Base-by-base conservation (phyloP, 2,797 vertebrate species). In the Miopithecus talapoin region DNA sequence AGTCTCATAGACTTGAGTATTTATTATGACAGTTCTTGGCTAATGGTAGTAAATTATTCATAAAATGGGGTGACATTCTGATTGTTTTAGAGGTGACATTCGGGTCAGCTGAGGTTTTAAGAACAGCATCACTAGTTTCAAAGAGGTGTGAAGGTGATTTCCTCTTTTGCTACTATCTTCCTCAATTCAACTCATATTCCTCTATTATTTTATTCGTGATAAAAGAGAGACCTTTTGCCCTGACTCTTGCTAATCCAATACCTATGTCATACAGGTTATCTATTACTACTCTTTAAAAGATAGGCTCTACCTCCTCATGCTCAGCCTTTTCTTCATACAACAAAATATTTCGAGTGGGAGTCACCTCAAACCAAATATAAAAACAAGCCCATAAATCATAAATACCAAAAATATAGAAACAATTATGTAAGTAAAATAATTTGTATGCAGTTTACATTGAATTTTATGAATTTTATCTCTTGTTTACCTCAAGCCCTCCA, bases 401-500 rank as follows among this genome's bases (percentile, higher is more conserved):
- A 55, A 55, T 61, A 30, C 17, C 46, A 12, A 78, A 85, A 90
- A 64, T 19, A 26, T 89, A 76, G 5, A 33, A 70, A 50, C 28
- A 17, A 2, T 13, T 53, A 57, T 39, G 46, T 43, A 17, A n/a
- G 59, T 80, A 55, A 64, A 46, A 33, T 81, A 43, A 28, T 48
- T 72, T 28, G 1, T 17, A 74, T 85, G 33, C 13, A 41, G 0
- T 92, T 74, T 70, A 75, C 11, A 68, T 22, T 89, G n/a, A 70
- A 46, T 53, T 68, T 80, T 80, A 57, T 59, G 33, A 91, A 36
- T 50, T 81, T 86, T 26, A 76, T 81, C 9, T 70, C 57, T 78
- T 53, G 12, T 14, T 59, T 79, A 16, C n/a, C 28, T 11, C 22
- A 61, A 90, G 19, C 12, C 43, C 5, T 28, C 55, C 5, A 89